These are phyloP conservation scores for Zaprionus inermis DNA, from an alignment of 1,140 invertebrate species.

Conservation along the genomic window DNA sequence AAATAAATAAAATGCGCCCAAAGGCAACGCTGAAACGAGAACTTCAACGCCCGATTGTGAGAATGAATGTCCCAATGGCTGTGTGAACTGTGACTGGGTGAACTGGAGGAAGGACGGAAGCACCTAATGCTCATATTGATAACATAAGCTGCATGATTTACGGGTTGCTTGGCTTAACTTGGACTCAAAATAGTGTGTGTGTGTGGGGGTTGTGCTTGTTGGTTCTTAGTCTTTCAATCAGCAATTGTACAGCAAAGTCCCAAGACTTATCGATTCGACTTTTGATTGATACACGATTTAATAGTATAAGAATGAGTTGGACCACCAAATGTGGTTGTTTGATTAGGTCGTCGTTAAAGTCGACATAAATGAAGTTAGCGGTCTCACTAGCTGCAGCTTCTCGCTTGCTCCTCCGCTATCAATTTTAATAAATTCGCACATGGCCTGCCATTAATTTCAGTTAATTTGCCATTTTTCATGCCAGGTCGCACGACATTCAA, in stretches of 20 bases:
- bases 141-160: conserved; percentile 78
- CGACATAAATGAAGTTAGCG: conserved; percentile 73
- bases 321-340: conserved; percentile 39
- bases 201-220: background rate
- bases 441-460: conserved; percentile 76
- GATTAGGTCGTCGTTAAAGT: conserved; percentile 65
- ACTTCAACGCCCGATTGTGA: conserved; percentile 51
- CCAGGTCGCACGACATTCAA: conserved; percentile 61
- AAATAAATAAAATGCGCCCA: conserved; percentile 74
- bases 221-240: conserved; percentile 29
- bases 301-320: background rate
- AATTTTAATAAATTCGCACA: conserved; percentile 80
- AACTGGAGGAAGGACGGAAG: background rate
- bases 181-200: conserved; percentile 10
- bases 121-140: conserved; percentile 74
- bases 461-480: conserved; percentile 82
- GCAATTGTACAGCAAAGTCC: conserved; percentile 36
- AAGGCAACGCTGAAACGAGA: conserved; percentile 52
- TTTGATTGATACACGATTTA: conserved; percentile 74
- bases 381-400: conserved; percentile 31
- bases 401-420: conserved; percentile 49
- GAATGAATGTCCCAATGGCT: conserved; percentile 5
- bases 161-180: conserved; percentile 44
- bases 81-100: background rate
- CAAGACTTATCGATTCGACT: conserved; percentile 78